Percentiles rank a stretch among this genome's conserved stretches.
phyloP scores from a whole-genome alignment of 2,888 invertebrate genomes.

The Monoplex corrugatus region DNA sequence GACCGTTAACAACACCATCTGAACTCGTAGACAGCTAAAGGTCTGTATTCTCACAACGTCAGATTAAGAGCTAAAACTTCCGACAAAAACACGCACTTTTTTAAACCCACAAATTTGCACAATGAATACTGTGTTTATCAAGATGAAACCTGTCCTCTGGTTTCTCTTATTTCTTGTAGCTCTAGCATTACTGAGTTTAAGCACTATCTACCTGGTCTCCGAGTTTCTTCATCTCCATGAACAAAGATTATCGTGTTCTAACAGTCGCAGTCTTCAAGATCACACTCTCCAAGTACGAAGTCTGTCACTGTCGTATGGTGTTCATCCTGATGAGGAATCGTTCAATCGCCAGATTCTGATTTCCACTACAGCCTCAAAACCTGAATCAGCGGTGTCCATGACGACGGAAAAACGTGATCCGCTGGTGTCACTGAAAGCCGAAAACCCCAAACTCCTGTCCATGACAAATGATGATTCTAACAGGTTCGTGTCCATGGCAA shows the following conservation, averaged over 20 bases:
- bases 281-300: too few relatives aligned
- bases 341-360: not conserved
- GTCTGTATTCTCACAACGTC: not conserved
- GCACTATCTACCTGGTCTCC: not conserved
- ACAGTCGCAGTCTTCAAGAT: too few relatives aligned
- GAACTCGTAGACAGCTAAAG: too few relatives aligned
- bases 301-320: too few relatives aligned
- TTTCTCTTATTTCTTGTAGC: not conserved
- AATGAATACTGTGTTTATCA: constrained; percentile 15
- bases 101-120: not conserved
- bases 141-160: not conserved
- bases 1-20: too few relatives aligned
- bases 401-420: not conserved
- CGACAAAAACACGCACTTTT: not conserved
- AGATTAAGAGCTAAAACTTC: not conserved
- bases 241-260: not conserved
- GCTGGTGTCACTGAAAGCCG: not conserved
- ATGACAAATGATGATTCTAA: not conserved
- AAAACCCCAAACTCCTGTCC: not conserved
- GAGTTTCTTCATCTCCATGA: not conserved
- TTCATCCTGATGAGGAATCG: too few relatives aligned
- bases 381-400: too few relatives aligned
- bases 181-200: not conserved
- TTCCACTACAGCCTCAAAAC: not conserved
- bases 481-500: not conserved